Base-by-base conservation (phyloP, 2,113 vertebrate genomes). In the Circaetus gallicus region DNA sequence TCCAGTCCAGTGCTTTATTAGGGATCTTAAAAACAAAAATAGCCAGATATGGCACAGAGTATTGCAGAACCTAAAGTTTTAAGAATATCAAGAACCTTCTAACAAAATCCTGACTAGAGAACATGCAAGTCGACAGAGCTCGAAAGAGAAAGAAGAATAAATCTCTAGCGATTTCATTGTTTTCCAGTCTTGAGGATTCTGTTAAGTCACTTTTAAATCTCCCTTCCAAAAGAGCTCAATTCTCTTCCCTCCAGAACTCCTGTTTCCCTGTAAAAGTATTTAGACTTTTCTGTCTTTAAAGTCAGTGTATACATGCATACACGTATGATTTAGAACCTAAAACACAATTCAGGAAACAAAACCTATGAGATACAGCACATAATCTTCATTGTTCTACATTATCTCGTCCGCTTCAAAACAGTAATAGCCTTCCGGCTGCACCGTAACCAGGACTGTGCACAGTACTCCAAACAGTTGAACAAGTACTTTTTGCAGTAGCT, bases 391-490 rank as follows among this genome's bases (percentile, higher is more conserved):
- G 82, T 82, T 89, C 80, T 77, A 58, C 58, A 78, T 88, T 53
- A 94, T 58, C 91, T 91, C 90, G 86, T 77, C 76, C 36, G 47
- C 76, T 94, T 86, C 72, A 74, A 67, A 84, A 93, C 89, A 94
- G 63, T 43, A 78, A 87, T 40, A 94, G 62, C 49, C 91, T 89
- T 95, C 95, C 25, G 22, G 94, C 78, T 21, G 42, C 72, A 58
- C 74, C 80, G 45, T 67, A 77, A 70, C 43, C 56, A 71, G 73
- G 58, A 88, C 74, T 26, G 42, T 11, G 58, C 38, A 14, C 53
- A 78, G 78, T 29, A 52, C 91, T 91, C 81, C 74, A 31, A 90
- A 77, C 45, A 80, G 66, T 13, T 56, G 84, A 82, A 91, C 66
- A 88, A 95, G 91, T 52, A 74, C 58, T 95, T 47, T 84, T 83